A percentile compares a stretch with the other conserved stretches of the same genome.
phyloP scores from a whole-genome alignment of 2,888 invertebrate species.

The Agrochola lychnidis region DNA sequence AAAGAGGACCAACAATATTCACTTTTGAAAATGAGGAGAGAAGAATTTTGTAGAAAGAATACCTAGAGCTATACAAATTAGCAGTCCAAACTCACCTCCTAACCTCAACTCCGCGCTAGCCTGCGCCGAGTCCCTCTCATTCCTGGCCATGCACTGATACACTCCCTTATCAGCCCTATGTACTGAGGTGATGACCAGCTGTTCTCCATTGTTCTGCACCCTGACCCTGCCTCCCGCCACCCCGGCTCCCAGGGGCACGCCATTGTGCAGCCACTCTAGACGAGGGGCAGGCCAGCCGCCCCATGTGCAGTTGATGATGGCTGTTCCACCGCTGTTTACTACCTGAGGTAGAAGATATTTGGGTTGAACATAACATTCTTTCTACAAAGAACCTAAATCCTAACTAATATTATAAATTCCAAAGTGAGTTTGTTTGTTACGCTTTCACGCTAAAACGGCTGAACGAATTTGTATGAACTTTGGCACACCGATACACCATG shows the following conservation, averaged over 20 bases:
- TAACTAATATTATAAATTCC: too few species aligned
- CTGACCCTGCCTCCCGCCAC: slow-evolving; percentile 84
- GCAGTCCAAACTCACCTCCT: slow-evolving; percentile 92
- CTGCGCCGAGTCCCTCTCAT: slow-evolving; percentile 95
- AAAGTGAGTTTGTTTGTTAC: too few species aligned
- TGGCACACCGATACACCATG: too few species aligned
- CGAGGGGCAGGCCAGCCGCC: slow-evolving; percentile 94
- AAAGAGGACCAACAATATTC: neutral
- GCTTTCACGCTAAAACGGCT: too few species aligned
- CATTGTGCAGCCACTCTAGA: slow-evolving; percentile 94
- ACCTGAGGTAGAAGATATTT: slow-evolving; percentile 87
- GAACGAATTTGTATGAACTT: too few species aligned
- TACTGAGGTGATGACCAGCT: slow-evolving; percentile 88
- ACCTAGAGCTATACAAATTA: neutral
- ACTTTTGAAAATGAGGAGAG: neutral
- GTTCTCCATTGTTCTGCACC: slow-evolving; percentile 80
- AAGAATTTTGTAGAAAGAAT: neutral
- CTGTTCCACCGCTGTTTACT: slow-evolving; percentile 96
- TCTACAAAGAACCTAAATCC: neutral
- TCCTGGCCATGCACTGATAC: slow-evolving; percentile 96
- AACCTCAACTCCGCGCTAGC: slow-evolving; percentile 94
- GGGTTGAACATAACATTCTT: neutral
- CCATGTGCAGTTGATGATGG: slow-evolving; percentile 96
- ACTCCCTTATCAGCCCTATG: slow-evolving; percentile 95
- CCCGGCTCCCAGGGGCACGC: slow-evolving; percentile 90